Percentiles rank a stretch among this genome's conserved stretches.
Evolutionary conservation across 2,888 invertebrate species (phyloP).

Genomic region (Colletes collaris): DNA sequence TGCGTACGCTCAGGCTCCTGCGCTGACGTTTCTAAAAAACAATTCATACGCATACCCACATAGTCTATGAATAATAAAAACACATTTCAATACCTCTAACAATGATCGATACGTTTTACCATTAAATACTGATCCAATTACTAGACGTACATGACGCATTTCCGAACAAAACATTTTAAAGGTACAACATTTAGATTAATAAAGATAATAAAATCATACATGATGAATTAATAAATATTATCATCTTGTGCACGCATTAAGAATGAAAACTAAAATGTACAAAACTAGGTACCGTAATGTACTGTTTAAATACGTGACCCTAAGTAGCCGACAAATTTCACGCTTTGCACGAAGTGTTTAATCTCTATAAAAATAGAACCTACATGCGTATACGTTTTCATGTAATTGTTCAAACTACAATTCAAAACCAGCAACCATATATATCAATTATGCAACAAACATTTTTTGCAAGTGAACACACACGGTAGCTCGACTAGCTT

Average conservation of each 20-base stretch:
- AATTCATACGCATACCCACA: slow-evolving; percentile 74
- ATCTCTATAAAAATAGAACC: slow-evolving; percentile 20
- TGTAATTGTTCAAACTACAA: slow-evolving; percentile 26
- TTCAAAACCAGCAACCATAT: slow-evolving; percentile 62
- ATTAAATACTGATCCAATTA: slow-evolving; percentile 12
- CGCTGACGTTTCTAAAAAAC: slow-evolving; percentile 85
- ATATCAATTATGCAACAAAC: slow-evolving; percentile 16
- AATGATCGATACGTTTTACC: slow-evolving; percentile 32
- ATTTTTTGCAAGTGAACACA: background rate
- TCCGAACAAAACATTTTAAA: background rate
- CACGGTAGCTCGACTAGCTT: background rate
- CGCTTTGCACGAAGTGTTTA: background rate
- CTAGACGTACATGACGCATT: slow-evolving; percentile 15
- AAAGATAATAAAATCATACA: background rate
- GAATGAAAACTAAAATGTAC: slow-evolving; percentile 1
- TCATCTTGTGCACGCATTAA: background rate
- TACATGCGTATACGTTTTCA: slow-evolving; percentile 47
- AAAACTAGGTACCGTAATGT: background rate
- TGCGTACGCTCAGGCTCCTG: slow-evolving; percentile 85
- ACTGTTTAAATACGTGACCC: background rate
- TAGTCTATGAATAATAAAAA: slow-evolving; percentile 57
- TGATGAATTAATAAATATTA: background rate
- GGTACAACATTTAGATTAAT: background rate
- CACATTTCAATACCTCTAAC: slow-evolving; percentile 53
- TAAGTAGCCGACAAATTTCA: background rate